Conservation (phyloP, 1,140 invertebrate genomes). For the Scaptomyza graminum region DNA sequence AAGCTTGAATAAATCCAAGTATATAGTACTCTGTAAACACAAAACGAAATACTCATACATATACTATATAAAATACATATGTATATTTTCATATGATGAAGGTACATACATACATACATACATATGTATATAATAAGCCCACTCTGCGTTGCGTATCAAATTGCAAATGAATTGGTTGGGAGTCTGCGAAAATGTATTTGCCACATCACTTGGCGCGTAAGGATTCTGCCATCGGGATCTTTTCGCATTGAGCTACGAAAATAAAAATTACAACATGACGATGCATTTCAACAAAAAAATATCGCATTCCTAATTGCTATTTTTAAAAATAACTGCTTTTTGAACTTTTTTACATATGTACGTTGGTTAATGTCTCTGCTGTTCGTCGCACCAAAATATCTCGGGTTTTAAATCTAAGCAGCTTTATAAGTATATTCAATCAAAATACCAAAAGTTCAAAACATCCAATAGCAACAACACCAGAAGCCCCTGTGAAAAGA, state of each 20-base stretch:
- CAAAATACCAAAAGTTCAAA: neutral
- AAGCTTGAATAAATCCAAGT: too few species aligned
- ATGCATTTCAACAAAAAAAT: too few species aligned
- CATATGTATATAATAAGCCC: slow-evolving; percentile 30
- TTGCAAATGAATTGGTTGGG: slow-evolving; percentile 45
- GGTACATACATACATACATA: too few species aligned
- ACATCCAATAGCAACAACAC: slow-evolving; percentile 5
- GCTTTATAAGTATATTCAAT: neutral
- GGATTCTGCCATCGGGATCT: neutral
- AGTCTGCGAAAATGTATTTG: slow-evolving; percentile 38
- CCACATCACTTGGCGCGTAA: neutral
- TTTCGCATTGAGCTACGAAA: slow-evolving; percentile 32
- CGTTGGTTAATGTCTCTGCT: neutral
- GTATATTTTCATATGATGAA: slow-evolving; percentile 1
- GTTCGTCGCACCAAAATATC: neutral
- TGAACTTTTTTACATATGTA: neutral
- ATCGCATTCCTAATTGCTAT: too few species aligned
- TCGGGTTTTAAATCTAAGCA: too few species aligned
- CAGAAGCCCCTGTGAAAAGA: slow-evolving; percentile 22
- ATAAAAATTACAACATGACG: slow-evolving; percentile 2
- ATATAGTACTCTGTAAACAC: too few species aligned
- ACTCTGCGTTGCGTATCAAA: slow-evolving; percentile 33
- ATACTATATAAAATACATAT: neutral
- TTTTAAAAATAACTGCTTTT: neutral
- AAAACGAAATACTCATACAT: neutral